Evolutionary conservation across 2,888 invertebrate species (phyloP), one percentile per base, ranked within the genome.

Genomic region (Alcis repandata): DNA sequence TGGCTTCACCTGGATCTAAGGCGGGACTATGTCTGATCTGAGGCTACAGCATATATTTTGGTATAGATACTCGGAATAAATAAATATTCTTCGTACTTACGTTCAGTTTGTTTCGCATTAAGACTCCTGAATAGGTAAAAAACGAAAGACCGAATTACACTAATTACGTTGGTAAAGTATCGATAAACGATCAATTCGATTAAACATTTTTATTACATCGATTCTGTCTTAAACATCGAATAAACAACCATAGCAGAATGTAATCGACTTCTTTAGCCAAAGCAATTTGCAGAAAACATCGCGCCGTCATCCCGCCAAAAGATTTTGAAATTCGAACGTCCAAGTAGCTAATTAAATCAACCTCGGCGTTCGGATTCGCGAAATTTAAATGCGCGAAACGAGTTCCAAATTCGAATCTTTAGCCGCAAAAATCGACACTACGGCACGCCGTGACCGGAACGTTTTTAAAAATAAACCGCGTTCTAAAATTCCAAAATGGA

Each of bases 371-470:
- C 59, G 60, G 56, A 43, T 60, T 60, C 60, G 38, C 62, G 59
- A 63, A 68, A 68, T 67, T 62, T 67, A 59, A 72, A 68, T 64
- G 69, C 64, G 71, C 66, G 56, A 63, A 67, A 59, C 63, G 63
- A 58, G 69, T 67, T 69, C 59, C 49, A 56, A 68, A 71, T 70
- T 69, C 67, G 78, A 85, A 81, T 79, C 75, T 72, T 79, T 74
- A 84, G 84, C 84, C 82, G 85, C 86, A 87, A 86, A 88, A 85
- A 85, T 87, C 85, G 78, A 82, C 86, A 86, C 85, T 83, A 79
- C 68, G 70, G 75, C 74, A 71, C 72, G 76, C 74, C 66, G 67
- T 56, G 72, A 73, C 73, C 68, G 74, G 67, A 72, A 71, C 67
- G 67, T 45, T 61, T 58, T 45, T 61, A 69, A 63, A 63, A 66